phyloP scores from a whole-genome alignment of 2,888 invertebrate genomes.

The Drosophila merina region DNA sequence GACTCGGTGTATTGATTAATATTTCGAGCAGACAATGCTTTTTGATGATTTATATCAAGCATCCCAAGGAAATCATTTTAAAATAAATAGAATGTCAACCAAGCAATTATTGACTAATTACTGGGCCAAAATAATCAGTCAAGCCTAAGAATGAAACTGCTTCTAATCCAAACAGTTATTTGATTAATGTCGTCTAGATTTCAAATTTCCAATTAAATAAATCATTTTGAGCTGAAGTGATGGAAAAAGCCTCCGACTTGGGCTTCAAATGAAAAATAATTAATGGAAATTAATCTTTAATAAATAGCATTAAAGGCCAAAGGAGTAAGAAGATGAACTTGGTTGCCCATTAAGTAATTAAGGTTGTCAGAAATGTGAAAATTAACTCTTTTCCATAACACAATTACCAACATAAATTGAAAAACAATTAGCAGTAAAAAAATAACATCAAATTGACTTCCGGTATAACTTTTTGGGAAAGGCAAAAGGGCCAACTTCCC shows the following conservation, averaged over 20 bases:
- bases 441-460: slow-evolving; percentile 37
- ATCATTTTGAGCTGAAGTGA: slow-evolving; percentile 32
- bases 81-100: slow-evolving; percentile 6
- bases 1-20: background rate
- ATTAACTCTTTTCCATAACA: slow-evolving; percentile 48
- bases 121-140: slow-evolving; percentile 33
- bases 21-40: background rate
- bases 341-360: slow-evolving; percentile 38
- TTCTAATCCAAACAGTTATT: slow-evolving; percentile 37
- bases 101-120: slow-evolving; percentile 43
- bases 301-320: slow-evolving; percentile 24
- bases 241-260: slow-evolving; percentile 16
- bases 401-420: slow-evolving; percentile 55
- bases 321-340: background rate
- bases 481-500: slow-evolving; percentile 21
- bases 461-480: slow-evolving; percentile 20
- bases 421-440: slow-evolving; percentile 68
- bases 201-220: slow-evolving; percentile 56
- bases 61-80: background rate
- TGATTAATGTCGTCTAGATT: slow-evolving; percentile 60
- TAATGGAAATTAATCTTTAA: slow-evolving; percentile 46
- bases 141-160: background rate
- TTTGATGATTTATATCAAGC: background rate
- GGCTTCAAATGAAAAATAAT: slow-evolving; percentile 23
- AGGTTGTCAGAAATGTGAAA: slow-evolving; percentile 28